Conservation (phyloP, 2,797 vertebrate species). For the Scomberomorus guttatus region DNA sequence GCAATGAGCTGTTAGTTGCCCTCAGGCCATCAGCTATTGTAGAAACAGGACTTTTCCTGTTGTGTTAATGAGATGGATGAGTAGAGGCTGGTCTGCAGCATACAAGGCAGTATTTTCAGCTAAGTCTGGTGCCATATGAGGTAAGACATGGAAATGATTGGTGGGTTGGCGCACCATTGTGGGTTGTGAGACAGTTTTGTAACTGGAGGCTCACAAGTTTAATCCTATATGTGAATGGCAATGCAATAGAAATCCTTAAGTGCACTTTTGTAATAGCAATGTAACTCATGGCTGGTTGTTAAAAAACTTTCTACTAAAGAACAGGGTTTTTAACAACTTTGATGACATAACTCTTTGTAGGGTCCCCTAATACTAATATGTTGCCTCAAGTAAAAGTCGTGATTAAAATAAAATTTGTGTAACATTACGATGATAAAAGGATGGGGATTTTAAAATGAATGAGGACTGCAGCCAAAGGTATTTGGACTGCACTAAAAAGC, state of each 20-base stretch:
- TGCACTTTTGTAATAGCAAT: neutral
- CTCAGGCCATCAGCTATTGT: conserved; percentile 59
- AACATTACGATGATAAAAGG: conserved; percentile 28
- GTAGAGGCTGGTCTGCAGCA: conserved; percentile 43
- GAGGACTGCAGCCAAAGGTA: conserved; percentile 31
- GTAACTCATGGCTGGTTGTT: neutral
- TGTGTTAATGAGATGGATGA: conserved; percentile 71
- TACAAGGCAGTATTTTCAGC: conserved; percentile 23
- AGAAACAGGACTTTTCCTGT: conserved; percentile 63
- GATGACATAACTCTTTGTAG: conserved; percentile 13
- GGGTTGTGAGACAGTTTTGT: neutral
- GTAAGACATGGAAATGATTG: conserved; percentile 34
- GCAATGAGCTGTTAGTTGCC: conserved; percentile 67
- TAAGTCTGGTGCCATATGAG: conserved; percentile 21
- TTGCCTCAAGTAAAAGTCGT: conserved; percentile 13
- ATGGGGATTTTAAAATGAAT: conserved; percentile 33
- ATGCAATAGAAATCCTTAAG: neutral
- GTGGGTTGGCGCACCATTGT: neutral
- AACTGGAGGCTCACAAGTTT: conserved; percentile 5
- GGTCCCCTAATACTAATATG: conserved; percentile 1
- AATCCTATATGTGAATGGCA: neutral
- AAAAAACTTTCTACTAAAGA: neutral
- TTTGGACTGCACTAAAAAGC: conserved; percentile 37
- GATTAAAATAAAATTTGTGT: conserved; percentile 40
- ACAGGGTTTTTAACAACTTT: conserved; percentile 6